A percentile compares a stretch with the other conserved stretches of the same genome.
These are phyloP conservation scores for Suncus etruscus DNA, from an alignment of 2,113 vertebrate genomes.

Conservation along the genomic window DNA sequence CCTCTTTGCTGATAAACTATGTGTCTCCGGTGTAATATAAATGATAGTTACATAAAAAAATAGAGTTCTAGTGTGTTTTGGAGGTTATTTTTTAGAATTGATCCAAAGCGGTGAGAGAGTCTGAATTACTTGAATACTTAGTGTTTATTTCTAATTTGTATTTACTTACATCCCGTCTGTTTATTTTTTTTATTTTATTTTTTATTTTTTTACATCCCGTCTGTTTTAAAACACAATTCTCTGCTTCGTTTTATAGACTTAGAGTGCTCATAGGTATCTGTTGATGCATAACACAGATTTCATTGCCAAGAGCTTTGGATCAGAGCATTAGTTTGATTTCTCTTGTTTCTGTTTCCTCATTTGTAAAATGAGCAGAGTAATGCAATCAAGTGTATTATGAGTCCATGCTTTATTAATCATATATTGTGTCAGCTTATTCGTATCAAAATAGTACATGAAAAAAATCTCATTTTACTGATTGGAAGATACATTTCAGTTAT, in stretches of 20 bases:
- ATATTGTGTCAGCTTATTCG: constrained; percentile 56
- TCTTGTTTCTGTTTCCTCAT: background rate
- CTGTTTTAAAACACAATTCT: constrained; percentile 58
- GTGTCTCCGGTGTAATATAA: constrained; percentile 53
- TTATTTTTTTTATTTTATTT: too few relatives aligned
- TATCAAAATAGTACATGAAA: constrained; percentile 20
- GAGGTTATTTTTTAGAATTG: constrained; percentile 79
- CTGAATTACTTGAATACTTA: constrained; percentile 77
- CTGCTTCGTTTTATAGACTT: constrained; percentile 28
- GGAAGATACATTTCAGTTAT: background rate
- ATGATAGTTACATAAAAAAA: constrained; percentile 57
- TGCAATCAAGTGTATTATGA: background rate
- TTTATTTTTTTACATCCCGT: constrained; percentile 50
- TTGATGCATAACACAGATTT: background rate
- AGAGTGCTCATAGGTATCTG: constrained; percentile 46
- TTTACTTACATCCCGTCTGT: constrained; percentile 60
- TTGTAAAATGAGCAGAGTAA: constrained; percentile 35
- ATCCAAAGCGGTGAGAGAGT: constrained; percentile 75
- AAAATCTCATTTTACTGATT: constrained; percentile 23
- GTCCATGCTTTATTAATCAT: background rate
- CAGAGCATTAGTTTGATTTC: background rate
- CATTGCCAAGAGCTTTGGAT: background rate
- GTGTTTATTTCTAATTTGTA: background rate
- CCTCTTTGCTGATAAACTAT: constrained; percentile 79
- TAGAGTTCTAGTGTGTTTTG: constrained; percentile 76